Evolutionary conservation across 53 echinoderm and acorn worm species (phyloP).

Genomic region (Antedon mediterranea): DNA sequence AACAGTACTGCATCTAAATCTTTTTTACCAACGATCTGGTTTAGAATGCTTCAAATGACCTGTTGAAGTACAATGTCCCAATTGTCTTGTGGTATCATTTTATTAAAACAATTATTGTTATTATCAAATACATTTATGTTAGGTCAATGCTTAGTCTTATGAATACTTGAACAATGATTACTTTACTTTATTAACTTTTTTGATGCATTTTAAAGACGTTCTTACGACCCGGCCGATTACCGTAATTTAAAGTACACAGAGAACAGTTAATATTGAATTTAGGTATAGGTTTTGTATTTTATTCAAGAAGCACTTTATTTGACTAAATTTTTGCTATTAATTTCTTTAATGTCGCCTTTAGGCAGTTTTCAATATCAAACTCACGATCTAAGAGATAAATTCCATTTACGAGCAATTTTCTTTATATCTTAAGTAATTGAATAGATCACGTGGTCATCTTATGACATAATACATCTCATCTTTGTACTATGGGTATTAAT

Average conservation of each 20-base stretch:
- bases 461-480: neutral
- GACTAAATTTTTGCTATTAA: neutral
- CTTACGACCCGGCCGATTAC: neutral
- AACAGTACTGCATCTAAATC: too few species aligned
- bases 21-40: too few species aligned
- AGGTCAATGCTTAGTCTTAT: neutral
- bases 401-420: neutral
- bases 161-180: neutral
- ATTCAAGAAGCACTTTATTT: neutral
- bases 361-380: neutral
- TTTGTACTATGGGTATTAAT: too few species aligned
- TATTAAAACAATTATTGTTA: too few species aligned
- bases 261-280: neutral
- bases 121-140: neutral
- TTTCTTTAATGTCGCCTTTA: neutral
- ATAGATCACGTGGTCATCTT: neutral
- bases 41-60: too few species aligned
- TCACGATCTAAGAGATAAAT: neutral
- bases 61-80: too few species aligned
- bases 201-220: neutral
- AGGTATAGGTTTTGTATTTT: neutral
- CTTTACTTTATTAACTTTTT: neutral
- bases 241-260: neutral
- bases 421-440: neutral
- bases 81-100: too few species aligned